These are phyloP conservation scores for Syngnathus scovelli DNA, from an alignment of 2,113 vertebrate genomes.

Conservation along the genomic window DNA sequence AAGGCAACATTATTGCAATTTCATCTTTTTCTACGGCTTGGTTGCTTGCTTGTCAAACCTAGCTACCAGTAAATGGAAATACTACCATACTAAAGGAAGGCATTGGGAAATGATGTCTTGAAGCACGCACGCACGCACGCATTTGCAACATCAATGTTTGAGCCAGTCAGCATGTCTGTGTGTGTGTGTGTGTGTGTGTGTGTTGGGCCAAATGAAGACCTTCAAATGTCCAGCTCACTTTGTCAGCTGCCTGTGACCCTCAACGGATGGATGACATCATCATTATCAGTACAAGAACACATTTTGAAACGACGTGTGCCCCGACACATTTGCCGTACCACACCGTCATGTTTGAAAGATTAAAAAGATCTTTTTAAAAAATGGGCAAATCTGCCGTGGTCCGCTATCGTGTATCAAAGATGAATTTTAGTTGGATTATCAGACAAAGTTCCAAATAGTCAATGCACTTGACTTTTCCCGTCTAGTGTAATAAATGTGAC, in stretches of 20 bases:
- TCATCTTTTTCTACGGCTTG: background rate
- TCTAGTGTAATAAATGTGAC: background rate
- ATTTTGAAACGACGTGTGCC: background rate
- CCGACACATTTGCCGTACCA: background rate
- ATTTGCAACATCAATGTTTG: background rate
- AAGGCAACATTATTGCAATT: background rate
- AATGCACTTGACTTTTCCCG: slow-evolving; percentile 11
- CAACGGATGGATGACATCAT: background rate
- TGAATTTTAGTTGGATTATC: background rate
- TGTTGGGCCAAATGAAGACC: background rate
- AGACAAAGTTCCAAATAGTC: background rate
- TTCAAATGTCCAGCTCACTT: too few species aligned
- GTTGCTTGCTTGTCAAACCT: background rate
- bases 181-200: background rate
- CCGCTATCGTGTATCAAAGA: too few species aligned
- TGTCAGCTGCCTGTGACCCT: too few species aligned
- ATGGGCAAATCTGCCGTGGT: too few species aligned
- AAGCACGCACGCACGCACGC: background rate
- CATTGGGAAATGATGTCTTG: background rate
- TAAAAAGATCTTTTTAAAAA: background rate
- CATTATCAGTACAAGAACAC: background rate
- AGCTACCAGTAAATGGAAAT: background rate
- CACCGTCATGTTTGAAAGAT: background rate
- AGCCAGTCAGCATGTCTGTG: background rate
- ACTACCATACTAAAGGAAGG: background rate